Percentiles rank a stretch among this genome's conserved stretches.
These are phyloP conservation scores for Disparrhopalites patrizii DNA, from an alignment of 2,888 invertebrate genomes.

Conservation along the genomic window DNA sequence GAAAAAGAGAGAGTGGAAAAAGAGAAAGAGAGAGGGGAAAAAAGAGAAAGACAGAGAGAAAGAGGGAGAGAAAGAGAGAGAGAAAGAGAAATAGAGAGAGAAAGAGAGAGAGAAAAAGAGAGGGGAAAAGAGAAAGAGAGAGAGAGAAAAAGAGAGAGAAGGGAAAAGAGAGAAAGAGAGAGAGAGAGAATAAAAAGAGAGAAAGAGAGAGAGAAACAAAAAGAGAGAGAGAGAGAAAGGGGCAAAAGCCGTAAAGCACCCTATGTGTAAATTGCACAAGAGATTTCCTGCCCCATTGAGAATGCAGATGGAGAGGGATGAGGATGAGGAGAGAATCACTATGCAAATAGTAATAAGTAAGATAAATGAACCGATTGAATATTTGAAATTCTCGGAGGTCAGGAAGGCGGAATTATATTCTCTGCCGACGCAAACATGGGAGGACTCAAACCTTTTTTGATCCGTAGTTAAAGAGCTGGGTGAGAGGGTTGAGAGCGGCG, in stretches of 20 bases:
- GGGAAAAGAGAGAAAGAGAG: background rate
- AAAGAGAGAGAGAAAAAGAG: background rate
- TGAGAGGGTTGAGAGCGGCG: no score
- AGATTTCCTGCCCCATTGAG: no score
- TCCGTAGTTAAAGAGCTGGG: no score
- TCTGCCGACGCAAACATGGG: no score
- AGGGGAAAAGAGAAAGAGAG: background rate
- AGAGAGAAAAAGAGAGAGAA: background rate
- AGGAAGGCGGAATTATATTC: no score
- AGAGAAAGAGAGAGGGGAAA: background rate
- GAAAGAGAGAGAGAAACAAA: background rate
- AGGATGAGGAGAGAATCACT: background rate
- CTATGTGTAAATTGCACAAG: background rate
- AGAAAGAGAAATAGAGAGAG: conserved; percentile 1
- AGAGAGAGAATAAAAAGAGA: background rate
- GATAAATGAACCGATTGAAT: conserved; percentile 1
- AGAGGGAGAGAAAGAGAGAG: background rate
- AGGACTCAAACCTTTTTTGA: no score
- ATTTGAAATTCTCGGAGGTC: background rate
- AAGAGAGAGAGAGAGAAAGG: background rate
- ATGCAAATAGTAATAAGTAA: background rate
- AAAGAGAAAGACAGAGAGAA: background rate
- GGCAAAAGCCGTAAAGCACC: background rate
- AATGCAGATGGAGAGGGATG: no score
- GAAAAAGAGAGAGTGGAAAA: no score